Evolutionary conservation across 2,888 invertebrate genomes (phyloP).

Genomic region (Apantesis nais): DNA sequence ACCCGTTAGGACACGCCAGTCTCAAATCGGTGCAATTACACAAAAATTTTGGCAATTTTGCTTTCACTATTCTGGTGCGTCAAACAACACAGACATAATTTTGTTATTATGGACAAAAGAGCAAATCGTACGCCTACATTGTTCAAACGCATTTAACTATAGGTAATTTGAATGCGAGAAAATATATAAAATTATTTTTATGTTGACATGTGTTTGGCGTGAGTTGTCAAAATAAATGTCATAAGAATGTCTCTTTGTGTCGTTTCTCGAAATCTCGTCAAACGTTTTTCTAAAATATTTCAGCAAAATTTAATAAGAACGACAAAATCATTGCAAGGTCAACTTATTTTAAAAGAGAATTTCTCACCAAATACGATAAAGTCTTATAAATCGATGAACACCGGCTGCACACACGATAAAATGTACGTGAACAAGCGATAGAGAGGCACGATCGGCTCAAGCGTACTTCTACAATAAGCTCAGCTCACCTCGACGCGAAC

Average conservation of each 20-base stretch:
- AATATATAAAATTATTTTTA: background rate
- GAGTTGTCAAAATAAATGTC: background rate
- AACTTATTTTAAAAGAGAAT: too few relatives aligned
- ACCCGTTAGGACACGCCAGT: background rate
- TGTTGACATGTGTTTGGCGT: background rate
- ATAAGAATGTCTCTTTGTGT: background rate
- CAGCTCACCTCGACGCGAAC: too few relatives aligned
- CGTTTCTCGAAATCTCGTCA: too few relatives aligned
- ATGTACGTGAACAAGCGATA: too few relatives aligned
- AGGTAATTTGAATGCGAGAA: background rate
- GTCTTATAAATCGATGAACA: too few relatives aligned
- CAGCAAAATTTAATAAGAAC: too few relatives aligned
- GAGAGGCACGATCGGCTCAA: too few relatives aligned
- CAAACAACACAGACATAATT: background rate
- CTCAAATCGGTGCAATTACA: conserved; percentile 8
- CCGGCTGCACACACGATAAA: too few relatives aligned
- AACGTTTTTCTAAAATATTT: too few relatives aligned
- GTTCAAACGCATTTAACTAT: background rate
- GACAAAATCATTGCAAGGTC: too few relatives aligned
- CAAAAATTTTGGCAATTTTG: background rate
- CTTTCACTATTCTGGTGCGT: conserved; percentile 8
- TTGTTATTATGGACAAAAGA: background rate
- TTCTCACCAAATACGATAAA: too few relatives aligned
- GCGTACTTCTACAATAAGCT: too few relatives aligned
- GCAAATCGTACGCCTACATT: background rate